These are phyloP conservation scores for Prunella strophiata DNA, from an alignment of 2,797 vertebrate species.

Conservation along the genomic window DNA sequence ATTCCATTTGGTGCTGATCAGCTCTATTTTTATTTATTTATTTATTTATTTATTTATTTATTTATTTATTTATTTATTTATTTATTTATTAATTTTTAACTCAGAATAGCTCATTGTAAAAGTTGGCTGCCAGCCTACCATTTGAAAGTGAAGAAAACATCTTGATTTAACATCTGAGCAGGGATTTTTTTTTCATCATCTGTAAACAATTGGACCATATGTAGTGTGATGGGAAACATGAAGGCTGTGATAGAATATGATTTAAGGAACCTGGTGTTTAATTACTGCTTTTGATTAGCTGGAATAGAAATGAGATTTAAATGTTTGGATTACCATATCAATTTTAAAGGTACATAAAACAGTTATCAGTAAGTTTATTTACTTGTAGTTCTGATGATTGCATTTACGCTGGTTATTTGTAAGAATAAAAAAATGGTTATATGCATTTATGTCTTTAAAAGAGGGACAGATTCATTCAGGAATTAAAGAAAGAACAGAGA, in stretches of 20 bases:
- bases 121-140: slow-evolving; percentile 78
- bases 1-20: neutral
- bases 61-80: neutral
- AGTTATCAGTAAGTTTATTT: neutral
- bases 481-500: neutral
- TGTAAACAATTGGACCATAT: slow-evolving; percentile 84
- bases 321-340: slow-evolving; percentile 34
- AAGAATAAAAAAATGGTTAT: neutral
- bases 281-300: slow-evolving; percentile 71
- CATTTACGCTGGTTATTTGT: neutral
- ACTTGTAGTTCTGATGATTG: neutral
- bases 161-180: slow-evolving; percentile 84
- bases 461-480: neutral
- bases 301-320: slow-evolving; percentile 67
- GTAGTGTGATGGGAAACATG: slow-evolving; percentile 81
- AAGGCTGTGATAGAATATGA: slow-evolving; percentile 76
- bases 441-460: neutral
- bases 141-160: slow-evolving; percentile 82
- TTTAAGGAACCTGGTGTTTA: slow-evolving; percentile 73
- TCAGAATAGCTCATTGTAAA: slow-evolving; percentile 76
- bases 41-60: too few relatives aligned
- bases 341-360: slow-evolving; percentile 44
- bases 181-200: slow-evolving; percentile 78
- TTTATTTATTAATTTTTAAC: neutral
- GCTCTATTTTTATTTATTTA: too few relatives aligned